Percentiles rank a stretch among this genome's conserved stretches.
Conservation (phyloP, 2,113 vertebrate genomes). For the Pseudolaguvia tuberculata region DNA sequence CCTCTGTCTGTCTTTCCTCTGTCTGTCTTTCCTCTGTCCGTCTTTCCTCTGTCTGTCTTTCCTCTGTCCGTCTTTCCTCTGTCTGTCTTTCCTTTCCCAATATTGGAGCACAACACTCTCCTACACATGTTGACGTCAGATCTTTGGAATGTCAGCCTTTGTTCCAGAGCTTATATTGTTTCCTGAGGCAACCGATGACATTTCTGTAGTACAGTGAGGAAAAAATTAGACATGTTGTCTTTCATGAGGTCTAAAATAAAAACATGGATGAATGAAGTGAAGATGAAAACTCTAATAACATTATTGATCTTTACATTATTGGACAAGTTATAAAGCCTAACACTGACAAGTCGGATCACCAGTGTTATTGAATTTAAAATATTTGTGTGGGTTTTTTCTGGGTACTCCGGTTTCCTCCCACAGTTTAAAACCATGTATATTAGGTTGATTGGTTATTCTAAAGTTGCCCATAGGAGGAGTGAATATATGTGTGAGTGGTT, state of each 20-base stretch:
- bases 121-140: constrained; percentile 24
- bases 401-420: too few relatives aligned
- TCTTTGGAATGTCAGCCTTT: constrained; percentile 37
- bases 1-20: constrained; percentile 23
- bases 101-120: constrained; percentile 27
- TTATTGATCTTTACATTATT: not conserved
- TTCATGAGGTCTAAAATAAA: not conserved
- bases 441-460: too few relatives aligned
- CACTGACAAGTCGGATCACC: not conserved
- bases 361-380: too few relatives aligned
- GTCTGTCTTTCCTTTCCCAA: too few relatives aligned
- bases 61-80: constrained; percentile 18
- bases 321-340: not conserved
- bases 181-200: constrained; percentile 31
- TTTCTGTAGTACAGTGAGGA: not conserved
- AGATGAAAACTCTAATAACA: not conserved
- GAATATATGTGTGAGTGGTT: too few relatives aligned
- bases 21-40: constrained; percentile 16
- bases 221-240: not conserved
- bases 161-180: constrained; percentile 26
- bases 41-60: constrained; percentile 31
- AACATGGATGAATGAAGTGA: not conserved
- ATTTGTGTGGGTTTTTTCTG: too few relatives aligned
- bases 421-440: too few relatives aligned
- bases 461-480: too few relatives aligned